Percentiles rank a stretch among this genome's conserved stretches.
These are phyloP conservation scores for Leptinotarsa texana DNA, from an alignment of 1,140 invertebrate genomes.

Conservation along the genomic window DNA sequence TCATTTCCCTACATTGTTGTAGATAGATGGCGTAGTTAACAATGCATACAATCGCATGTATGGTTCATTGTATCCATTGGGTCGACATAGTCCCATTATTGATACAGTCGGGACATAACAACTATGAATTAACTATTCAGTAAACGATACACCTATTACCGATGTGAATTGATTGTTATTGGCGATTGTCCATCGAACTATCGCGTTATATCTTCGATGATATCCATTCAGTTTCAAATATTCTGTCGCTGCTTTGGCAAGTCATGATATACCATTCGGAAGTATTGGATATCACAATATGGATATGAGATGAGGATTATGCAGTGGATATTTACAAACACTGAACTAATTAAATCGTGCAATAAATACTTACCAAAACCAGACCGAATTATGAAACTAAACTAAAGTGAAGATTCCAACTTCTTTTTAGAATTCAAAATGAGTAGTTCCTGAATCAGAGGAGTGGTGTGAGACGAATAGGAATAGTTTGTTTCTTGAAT, in stretches of 20 bases:
- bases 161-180: conserved; percentile 51
- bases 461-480: too few relatives aligned
- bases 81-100: conserved; percentile 45
- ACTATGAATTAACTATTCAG: conserved; percentile 52
- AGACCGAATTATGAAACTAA: too few relatives aligned
- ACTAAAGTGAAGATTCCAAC: too few relatives aligned
- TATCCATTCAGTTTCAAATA: conserved; percentile 16
- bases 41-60: conserved; percentile 52
- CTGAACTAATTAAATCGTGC: too few relatives aligned
- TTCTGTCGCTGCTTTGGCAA: neutral
- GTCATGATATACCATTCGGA: neutral
- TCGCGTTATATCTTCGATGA: conserved; percentile 27
- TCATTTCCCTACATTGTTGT: conserved; percentile 49
- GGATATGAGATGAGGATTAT: too few relatives aligned
- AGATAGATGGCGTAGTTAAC: conserved; percentile 47
- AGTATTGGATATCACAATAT: too few relatives aligned
- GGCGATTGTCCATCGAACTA: conserved; percentile 32
- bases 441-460: too few relatives aligned
- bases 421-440: too few relatives aligned
- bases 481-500: too few relatives aligned
- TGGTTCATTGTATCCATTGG: conserved; percentile 48
- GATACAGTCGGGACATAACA: conserved; percentile 50
- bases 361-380: too few relatives aligned
- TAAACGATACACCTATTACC: conserved; percentile 51
- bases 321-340: too few relatives aligned